Conservation (phyloP, 2,888 invertebrate genomes). For the Lasioglossum vierecki region DNA sequence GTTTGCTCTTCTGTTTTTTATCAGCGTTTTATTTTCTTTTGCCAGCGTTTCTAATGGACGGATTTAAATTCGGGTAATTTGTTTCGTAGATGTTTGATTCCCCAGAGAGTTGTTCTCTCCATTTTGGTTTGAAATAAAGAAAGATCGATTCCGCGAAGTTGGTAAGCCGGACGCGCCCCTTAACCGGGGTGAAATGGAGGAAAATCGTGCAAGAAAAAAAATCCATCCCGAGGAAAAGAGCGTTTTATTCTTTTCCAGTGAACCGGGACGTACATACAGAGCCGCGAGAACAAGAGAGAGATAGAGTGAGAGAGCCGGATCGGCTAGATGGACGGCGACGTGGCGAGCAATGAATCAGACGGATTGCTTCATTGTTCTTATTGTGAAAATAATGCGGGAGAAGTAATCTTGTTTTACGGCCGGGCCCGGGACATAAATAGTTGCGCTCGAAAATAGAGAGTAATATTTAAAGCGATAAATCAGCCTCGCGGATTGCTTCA, state of each 20-base stretch:
- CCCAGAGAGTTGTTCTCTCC: background rate
- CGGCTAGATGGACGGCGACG: slow-evolving; percentile 20
- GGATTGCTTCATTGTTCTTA: slow-evolving; percentile 41
- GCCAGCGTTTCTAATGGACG: background rate
- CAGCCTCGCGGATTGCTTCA: slow-evolving; percentile 18
- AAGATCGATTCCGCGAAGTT: background rate
- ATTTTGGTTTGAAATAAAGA: background rate
- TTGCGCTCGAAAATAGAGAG: slow-evolving; percentile 45
- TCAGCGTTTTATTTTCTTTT: background rate
- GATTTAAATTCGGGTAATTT: background rate
- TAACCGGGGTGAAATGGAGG: background rate
- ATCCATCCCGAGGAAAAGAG: background rate
- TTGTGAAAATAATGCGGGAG: slow-evolving; percentile 39
- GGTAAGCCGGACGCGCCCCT: background rate
- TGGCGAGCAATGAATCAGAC: slow-evolving; percentile 34
- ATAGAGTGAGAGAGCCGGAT: background rate
- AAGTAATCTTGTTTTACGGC: slow-evolving; percentile 38
- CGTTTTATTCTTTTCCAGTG: slow-evolving; percentile 5
- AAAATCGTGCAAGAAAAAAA: background rate
- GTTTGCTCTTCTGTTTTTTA: background rate
- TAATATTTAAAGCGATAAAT: slow-evolving; percentile 49
- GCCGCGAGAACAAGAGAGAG: background rate
- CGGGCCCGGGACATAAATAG: slow-evolving; percentile 28
- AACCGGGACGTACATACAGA: background rate
- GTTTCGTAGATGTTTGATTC: no score